A percentile compares a stretch with the other conserved stretches of the same genome.
Conservation (phyloP, 92 coral and sea anemone genomes). For the Phenganax marumi region DNA sequence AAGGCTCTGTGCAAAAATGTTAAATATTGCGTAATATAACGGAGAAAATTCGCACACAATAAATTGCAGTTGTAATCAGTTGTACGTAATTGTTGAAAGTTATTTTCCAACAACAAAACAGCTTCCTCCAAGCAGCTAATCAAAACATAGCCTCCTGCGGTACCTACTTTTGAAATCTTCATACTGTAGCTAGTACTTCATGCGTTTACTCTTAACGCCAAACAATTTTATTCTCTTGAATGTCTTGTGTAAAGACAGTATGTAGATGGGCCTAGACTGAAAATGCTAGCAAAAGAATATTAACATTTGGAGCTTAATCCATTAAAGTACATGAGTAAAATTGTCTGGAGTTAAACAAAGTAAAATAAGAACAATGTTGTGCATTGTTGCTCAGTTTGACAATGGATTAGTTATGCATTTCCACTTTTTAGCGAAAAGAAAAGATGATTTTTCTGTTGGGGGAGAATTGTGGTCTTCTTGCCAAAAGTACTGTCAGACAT, state of each 20-base stretch:
- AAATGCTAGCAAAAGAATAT: neutral
- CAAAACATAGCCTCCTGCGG: neutral
- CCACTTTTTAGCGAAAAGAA: constrained; percentile 32
- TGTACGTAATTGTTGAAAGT: neutral
- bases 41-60: neutral
- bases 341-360: too few relatives aligned
- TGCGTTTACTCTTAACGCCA: too few relatives aligned
- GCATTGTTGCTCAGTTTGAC: neutral
- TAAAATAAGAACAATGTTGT: too few relatives aligned
- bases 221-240: too few relatives aligned
- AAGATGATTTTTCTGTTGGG: constrained; percentile 90
- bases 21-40: neutral
- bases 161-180: neutral
- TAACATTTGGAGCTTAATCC: neutral
- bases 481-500: constrained; percentile 64
- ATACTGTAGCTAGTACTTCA: too few relatives aligned
- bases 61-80: neutral
- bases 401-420: neutral
- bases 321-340: neutral
- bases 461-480: constrained; percentile 96
- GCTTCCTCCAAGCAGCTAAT: neutral
- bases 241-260: too few relatives aligned
- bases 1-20: neutral
- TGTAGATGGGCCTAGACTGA: too few relatives aligned
- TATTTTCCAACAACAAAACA: neutral